These are phyloP conservation scores for Rhagologus leucostigma DNA, from an alignment of 2,113 vertebrate species.

Conservation along the genomic window DNA sequence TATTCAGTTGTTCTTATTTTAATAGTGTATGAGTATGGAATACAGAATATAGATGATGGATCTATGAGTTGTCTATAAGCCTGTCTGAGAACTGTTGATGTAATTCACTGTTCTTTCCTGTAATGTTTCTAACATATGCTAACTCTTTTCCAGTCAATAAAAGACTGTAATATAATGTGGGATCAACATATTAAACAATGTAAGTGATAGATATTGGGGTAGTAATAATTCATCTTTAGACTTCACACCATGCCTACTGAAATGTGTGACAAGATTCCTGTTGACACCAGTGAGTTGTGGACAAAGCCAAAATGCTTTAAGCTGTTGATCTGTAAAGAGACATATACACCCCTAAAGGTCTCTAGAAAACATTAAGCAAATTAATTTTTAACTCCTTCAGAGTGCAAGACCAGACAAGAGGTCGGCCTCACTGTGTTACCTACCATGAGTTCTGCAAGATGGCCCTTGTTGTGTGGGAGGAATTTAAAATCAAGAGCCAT, in stretches of 20 bases:
- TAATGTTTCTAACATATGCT: neutral
- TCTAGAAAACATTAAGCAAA: neutral
- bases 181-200: neutral
- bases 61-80: neutral
- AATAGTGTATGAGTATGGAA: neutral
- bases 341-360: neutral
- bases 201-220: neutral
- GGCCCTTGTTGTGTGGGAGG: neutral
- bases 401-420: neutral
- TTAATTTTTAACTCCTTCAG: neutral
- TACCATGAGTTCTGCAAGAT: neutral
- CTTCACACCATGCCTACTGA: neutral
- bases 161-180: neutral
- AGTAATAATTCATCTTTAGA: neutral
- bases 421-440: neutral
- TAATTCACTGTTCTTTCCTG: neutral
- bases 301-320: neutral
- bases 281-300: neutral
- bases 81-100: neutral
- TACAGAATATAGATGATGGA: neutral
- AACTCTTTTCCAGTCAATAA: neutral
- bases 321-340: neutral
- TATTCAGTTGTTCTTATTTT: neutral
- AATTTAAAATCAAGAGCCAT: neutral
- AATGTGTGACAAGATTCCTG: neutral